A percentile compares a stretch with the other conserved stretches of the same genome.
Evolutionary conservation across 2,113 vertebrate genomes (phyloP).

Genomic region (Phoxinus phoxinus): DNA sequence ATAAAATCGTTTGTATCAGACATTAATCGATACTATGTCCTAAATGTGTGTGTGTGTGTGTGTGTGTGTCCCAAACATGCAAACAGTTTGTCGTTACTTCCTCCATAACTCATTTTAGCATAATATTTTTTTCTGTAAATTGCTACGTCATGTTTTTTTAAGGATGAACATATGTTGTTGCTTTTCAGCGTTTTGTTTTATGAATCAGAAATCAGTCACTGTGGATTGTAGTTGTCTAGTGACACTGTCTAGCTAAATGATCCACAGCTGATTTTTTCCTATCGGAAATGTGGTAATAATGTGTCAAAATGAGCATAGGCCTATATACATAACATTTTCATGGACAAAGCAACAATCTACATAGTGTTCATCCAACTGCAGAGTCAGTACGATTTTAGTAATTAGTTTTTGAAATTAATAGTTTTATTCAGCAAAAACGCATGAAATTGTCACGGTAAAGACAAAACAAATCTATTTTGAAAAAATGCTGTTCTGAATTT

Average conservation of each 20-base stretch:
- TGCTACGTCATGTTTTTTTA: slow-evolving; percentile 15
- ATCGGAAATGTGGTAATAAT: not conserved
- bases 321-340: not conserved
- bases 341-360: not conserved
- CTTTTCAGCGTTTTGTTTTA: not conserved
- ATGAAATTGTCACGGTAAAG: too few species aligned
- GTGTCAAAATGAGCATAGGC: not conserved
- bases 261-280: not conserved
- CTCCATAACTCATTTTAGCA: slow-evolving; percentile 4
- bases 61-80: not conserved
- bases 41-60: slow-evolving; percentile 3
- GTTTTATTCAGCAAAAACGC: too few species aligned
- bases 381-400: too few species aligned
- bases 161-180: slow-evolving; percentile 24
- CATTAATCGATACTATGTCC: not conserved
- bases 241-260: not conserved
- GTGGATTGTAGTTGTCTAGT: too few species aligned
- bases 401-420: too few species aligned
- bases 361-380: not conserved
- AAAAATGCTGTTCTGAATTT: too few species aligned
- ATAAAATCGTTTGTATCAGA: not conserved
- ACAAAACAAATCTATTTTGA: too few species aligned
- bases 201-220: not conserved
- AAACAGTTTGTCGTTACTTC: not conserved
- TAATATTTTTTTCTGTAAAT: slow-evolving; percentile 14